A percentile compares a stretch with the other conserved stretches of the same genome.
Conservation (phyloP, 2,113 vertebrate species). For the Stomatorhinus ivindoensis region DNA sequence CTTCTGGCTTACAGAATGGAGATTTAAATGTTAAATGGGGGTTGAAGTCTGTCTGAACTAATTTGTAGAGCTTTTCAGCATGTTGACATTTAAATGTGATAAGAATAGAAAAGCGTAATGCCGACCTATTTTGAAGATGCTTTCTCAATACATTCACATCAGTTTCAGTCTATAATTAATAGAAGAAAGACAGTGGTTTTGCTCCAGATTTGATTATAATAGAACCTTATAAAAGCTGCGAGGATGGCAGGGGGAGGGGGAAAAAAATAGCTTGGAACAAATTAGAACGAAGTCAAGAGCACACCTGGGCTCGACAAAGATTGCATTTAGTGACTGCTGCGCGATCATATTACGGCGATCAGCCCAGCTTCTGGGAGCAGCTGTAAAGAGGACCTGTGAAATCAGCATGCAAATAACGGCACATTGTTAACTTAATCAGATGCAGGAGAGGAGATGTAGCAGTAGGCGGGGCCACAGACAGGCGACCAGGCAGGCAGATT, state of each 20-base stretch:
- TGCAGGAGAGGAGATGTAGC: constrained; percentile 92
- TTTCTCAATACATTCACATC: constrained; percentile 76
- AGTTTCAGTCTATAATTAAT: constrained; percentile 78
- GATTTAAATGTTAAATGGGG: constrained; percentile 78
- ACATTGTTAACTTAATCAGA: constrained; percentile 99
- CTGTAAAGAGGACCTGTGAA: constrained; percentile 85
- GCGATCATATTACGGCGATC: constrained; percentile 92
- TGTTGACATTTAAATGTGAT: constrained; percentile 87
- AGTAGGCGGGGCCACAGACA: constrained; percentile 65
- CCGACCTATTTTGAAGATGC: constrained; percentile 78
- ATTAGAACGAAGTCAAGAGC: constrained; percentile 91
- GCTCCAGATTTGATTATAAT: constrained; percentile 99
- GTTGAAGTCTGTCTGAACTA: constrained; percentile 79
- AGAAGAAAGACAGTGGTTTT: constrained; percentile 74
- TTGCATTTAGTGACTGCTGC: constrained; percentile 98
- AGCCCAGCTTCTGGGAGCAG: constrained; percentile 81
- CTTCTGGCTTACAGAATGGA: constrained; percentile 67
- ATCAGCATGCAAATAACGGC: constrained; percentile 99
- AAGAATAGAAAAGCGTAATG: constrained; percentile 77
- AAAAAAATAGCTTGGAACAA: constrained; percentile 77
- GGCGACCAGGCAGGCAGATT: constrained; percentile 60
- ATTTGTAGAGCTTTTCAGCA: constrained; percentile 78
- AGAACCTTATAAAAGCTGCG: constrained; percentile 90
- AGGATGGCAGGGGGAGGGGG: constrained; percentile 69
- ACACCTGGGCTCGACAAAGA: constrained; percentile 98